Base-by-base conservation (phyloP, 1,140 invertebrate genomes). In the Caenorhabditis remanei region DNA sequence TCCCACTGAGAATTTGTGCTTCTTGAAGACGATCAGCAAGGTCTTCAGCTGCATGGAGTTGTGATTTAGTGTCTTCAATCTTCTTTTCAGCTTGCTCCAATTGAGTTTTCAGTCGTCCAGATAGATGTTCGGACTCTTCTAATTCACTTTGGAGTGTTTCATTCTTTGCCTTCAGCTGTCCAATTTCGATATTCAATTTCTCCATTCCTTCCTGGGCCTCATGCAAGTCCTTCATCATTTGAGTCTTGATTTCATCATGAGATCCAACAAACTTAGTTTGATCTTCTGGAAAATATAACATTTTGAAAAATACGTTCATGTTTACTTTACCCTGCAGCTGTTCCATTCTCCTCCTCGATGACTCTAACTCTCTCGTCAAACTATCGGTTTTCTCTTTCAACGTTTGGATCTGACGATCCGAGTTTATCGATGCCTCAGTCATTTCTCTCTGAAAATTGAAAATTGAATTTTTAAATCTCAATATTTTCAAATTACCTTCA, bases 131-230 rank as follows among this genome's bases (percentile, higher is more conserved):
- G 11, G 82, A 83, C 13, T 58, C 82, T 56, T 58, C 53, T 40
- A 58, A 41, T 7, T 75, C 65, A 8, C 19, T 56, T 16, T 46
- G 5, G 8, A 86, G 41, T 19, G 32, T 55, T 53, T 56, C 63
- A 75, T 86, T 67, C 46, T 56, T 75, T 40, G 50, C 13, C 16
- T 86, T 86, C 85, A 86, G 21, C 40, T 53, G 16, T 19, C n/a
- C 58, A 32, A 21, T n/a, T 55, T 75, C 46, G 4, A 48, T 56
- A 8, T 71, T 75, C 63, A 67, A 65, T 14, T 86, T 67, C 21
- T 53, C 65, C 21, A 48, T 86, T 71, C 56, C 48, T 2, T 83
- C 53, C 21, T 83, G 53, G 0, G 82, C 11, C 16, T 83, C 82
- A 58, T 56, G 82, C 3, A 83, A 14, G 19, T 56, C 82, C 24